These are phyloP conservation scores for Ictalurus punctatus DNA, from an alignment of 2,113 vertebrate genomes.

Conservation along the genomic window DNA sequence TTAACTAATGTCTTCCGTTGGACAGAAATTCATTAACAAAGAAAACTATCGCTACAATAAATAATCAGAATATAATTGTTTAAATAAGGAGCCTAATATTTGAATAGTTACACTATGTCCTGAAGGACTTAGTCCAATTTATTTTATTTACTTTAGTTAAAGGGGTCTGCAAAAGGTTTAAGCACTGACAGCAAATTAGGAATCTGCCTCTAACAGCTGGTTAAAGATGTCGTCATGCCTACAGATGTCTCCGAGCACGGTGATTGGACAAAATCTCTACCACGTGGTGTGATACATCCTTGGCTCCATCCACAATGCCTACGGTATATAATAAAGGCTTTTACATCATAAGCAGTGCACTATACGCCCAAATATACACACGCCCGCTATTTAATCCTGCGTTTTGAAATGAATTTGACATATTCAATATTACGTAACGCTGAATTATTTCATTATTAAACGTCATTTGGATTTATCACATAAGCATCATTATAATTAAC, in stretches of 20 bases:
- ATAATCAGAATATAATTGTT: neutral
- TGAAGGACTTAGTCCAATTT: neutral
- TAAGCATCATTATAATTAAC: neutral
- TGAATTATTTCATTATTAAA: neutral
- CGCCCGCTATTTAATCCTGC: neutral
- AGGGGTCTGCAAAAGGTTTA: neutral
- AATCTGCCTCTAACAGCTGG: slow-evolving; percentile 10
- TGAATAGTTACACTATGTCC: too few relatives aligned
- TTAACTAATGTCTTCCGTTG: neutral
- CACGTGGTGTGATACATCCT: neutral
- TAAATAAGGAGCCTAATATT: neutral
- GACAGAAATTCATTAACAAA: neutral
- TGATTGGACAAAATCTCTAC: slow-evolving; percentile 19
- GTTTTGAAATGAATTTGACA: neutral
- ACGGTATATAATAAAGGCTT: neutral
- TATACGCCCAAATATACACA: neutral
- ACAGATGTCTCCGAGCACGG: slow-evolving; percentile 31
- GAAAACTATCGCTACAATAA: neutral
- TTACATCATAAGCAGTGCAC: neutral
- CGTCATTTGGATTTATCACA: neutral
- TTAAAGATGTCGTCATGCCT: neutral
- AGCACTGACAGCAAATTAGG: neutral
- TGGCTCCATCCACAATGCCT: neutral
- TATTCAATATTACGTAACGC: neutral
- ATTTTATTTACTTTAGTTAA: neutral